Conservation (phyloP, 2,797 vertebrate genomes). For the Darevskia nairensis region DNA sequence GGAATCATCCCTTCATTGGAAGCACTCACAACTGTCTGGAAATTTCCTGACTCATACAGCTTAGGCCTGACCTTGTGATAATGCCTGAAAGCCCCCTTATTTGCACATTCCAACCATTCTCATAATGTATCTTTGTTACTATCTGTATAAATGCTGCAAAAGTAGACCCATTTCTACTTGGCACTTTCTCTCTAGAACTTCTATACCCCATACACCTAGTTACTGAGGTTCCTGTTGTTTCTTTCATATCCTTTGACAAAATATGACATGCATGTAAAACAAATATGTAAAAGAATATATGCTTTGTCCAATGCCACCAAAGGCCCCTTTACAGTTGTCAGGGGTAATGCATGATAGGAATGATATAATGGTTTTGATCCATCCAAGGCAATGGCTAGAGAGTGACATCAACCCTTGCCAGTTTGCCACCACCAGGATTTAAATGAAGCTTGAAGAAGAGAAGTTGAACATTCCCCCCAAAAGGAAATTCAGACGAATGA, state of each 20-base stretch:
- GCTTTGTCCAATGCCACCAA: neutral
- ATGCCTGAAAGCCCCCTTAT: neutral
- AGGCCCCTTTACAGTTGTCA: neutral
- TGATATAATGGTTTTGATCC: neutral
- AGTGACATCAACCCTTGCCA: neutral
- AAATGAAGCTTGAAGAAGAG: neutral
- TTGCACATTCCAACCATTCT: conserved; percentile 12
- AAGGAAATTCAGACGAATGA: neutral
- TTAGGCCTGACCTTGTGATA: neutral
- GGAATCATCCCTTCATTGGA: neutral
- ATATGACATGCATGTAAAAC: conserved; percentile 37
- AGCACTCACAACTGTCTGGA: neutral
- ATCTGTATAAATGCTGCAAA: neutral
- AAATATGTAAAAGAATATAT: neutral
- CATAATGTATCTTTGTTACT: neutral
- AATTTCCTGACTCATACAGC: neutral
- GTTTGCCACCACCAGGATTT: neutral
- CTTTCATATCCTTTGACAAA: conserved; percentile 53
- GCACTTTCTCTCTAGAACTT: neutral
- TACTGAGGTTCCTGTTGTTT: conserved; percentile 25
- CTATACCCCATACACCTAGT: neutral
- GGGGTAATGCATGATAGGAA: neutral
- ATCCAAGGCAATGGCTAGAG: neutral
- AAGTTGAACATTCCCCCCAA: neutral
- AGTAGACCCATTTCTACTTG: conserved; percentile 2